Evolutionary conservation across 2,888 invertebrate genomes (phyloP).

Genomic region (Drosophila anomalata): DNA sequence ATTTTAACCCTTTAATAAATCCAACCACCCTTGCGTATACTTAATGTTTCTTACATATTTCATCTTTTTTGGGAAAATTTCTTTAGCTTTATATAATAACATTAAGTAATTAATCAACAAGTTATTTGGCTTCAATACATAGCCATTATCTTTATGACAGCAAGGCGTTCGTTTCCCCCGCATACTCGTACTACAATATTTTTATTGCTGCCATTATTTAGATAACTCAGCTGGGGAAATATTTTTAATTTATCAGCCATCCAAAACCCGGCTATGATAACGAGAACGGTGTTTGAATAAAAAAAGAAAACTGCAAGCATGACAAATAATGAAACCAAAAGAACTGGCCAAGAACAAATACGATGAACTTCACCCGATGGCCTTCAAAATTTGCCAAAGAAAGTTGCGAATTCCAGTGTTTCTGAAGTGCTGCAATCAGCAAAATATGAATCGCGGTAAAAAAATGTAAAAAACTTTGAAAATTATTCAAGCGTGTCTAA

Average conservation of each 20-base stretch:
- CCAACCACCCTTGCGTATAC: slow-evolving; percentile 12
- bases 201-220: slow-evolving; percentile 54
- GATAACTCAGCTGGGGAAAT: slow-evolving; percentile 41
- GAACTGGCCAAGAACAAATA: slow-evolving; percentile 38
- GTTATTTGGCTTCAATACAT: slow-evolving; percentile 41
- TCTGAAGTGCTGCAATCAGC: slow-evolving; percentile 49
- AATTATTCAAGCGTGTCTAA: slow-evolving; percentile 6
- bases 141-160: slow-evolving; percentile 56
- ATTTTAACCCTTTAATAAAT: background rate
- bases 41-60: background rate
- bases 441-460: slow-evolving; percentile 16
- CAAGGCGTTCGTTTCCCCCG: slow-evolving; percentile 9
- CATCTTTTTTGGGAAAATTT: background rate
- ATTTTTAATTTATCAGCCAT: slow-evolving; percentile 38
- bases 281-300: slow-evolving; percentile 8
- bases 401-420: slow-evolving; percentile 40
- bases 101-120: slow-evolving; percentile 53
- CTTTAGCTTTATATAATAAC: slow-evolving; percentile 31
- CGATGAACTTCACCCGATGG: slow-evolving; percentile 57
- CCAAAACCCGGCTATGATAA: slow-evolving; percentile 27
- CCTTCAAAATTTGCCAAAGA: slow-evolving; percentile 54
- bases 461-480: slow-evolving; percentile 15
- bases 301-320: slow-evolving; percentile 39
- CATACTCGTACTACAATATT: slow-evolving; percentile 13
- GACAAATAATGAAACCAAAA: slow-evolving; percentile 21